Percentiles rank a stretch among this genome's conserved stretches.
These are phyloP conservation scores for Caenorhabditis wallacei DNA, from an alignment of 2,888 invertebrate species.

Conservation along the genomic window DNA sequence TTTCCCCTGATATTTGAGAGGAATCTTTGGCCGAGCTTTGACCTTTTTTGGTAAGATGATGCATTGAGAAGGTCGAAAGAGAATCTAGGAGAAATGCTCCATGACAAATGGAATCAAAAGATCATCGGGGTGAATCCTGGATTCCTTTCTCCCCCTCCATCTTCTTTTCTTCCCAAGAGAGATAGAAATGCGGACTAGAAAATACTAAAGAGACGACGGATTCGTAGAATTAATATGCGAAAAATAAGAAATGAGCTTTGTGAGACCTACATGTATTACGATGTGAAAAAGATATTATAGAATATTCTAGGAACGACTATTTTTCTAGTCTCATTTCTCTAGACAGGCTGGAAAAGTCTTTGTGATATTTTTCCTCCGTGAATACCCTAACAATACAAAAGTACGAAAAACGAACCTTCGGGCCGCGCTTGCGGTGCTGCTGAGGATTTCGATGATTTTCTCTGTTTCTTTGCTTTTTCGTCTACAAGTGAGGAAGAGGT, in stretches of 20 bases:
- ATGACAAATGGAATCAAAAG: constrained; percentile 23
- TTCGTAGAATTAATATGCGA: constrained; percentile 19
- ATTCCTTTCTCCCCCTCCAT: not conserved
- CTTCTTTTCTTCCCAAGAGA: not conserved
- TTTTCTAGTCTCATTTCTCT: not conserved
- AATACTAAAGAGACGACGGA: constrained; percentile 15
- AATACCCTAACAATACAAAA: not conserved
- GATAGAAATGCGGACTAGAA: constrained; percentile 5
- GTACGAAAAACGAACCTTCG: constrained; percentile 45
- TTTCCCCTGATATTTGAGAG: constrained; percentile 6
- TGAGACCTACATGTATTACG: constrained; percentile 2
- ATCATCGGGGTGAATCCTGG: constrained; percentile 18
- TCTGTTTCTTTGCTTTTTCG: constrained; percentile 53
- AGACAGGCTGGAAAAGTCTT: not conserved
- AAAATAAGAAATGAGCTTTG: constrained; percentile 13
- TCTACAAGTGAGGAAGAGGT: constrained; percentile 35
- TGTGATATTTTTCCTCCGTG: too few relatives aligned
- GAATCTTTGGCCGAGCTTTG: constrained; percentile 13
- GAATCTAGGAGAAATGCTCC: not conserved
- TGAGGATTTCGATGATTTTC: constrained; percentile 52
- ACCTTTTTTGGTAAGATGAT: constrained; percentile 4
- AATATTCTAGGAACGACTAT: constrained; percentile 22
- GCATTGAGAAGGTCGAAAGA: constrained; percentile 5
- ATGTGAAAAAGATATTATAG: constrained; percentile 6
- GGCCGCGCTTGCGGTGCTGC: constrained; percentile 46